Conservation (phyloP, 2,113 vertebrate genomes). For the Eolophus roseicapilla region DNA sequence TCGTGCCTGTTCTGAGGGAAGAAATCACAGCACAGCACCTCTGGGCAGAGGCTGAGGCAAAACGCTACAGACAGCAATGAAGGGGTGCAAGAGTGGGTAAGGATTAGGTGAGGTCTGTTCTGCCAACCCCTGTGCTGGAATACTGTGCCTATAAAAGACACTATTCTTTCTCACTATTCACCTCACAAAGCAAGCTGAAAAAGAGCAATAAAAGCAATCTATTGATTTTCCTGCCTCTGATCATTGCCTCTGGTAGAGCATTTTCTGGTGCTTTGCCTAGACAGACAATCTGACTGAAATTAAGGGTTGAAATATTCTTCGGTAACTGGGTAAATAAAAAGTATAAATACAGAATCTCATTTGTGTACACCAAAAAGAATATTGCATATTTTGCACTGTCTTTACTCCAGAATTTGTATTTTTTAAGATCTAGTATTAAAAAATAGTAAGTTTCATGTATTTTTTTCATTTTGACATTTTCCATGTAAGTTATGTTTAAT, state of each 20-base stretch:
- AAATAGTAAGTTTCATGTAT: neutral
- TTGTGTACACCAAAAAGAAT: neutral
- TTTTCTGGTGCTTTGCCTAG: neutral
- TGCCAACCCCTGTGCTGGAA: neutral
- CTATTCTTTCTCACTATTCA: neutral
- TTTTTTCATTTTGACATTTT: neutral
- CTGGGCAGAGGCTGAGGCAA: neutral
- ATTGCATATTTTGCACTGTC: rapidly evolving
- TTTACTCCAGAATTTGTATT: neutral
- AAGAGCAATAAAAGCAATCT: neutral
- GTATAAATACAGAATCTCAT: neutral
- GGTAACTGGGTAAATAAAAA: neutral
- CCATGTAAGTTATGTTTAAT: neutral
- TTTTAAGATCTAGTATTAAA: neutral
- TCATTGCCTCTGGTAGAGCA: neutral
- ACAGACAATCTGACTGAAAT: neutral
- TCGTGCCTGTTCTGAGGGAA: neutral
- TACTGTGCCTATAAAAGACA: neutral
- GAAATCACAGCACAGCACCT: neutral
- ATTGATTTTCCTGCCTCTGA: neutral
- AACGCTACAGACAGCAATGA: rapidly evolving
- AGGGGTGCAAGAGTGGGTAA: rapidly evolving
- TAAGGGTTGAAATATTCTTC: neutral
- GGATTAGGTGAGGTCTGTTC: rapidly evolving
- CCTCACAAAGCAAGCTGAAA: neutral